Base-by-base conservation (phyloP, 2,888 invertebrate species). In the Chloroclystis v-ata region DNA sequence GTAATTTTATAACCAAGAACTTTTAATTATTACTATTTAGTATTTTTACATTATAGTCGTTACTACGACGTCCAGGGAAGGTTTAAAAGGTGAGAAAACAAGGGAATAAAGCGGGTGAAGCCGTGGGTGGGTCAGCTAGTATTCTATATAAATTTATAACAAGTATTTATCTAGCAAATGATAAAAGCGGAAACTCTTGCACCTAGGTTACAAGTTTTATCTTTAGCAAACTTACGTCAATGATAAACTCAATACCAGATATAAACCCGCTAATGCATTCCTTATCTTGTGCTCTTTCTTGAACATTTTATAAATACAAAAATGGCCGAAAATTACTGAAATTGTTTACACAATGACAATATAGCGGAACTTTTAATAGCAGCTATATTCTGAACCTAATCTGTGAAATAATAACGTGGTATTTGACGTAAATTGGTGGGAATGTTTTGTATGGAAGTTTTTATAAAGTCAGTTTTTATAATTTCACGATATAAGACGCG, bases 351-450 rank as follows among this genome's bases (percentile, higher is more conserved):
- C 40, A 49, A 49, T 29, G 39, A 43, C 5, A 55, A 43, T 11
- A 6, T 43, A 51, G 45, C 51, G 45, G 47, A 38, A 24, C 12
- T 24, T 13, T 26, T 44, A 42, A 49, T 46, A 35, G 33, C 33
- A 37, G 7, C 12, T 24, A 10, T 12, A 8, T 24, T 45, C 26
- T 25, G 48, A 49, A 32, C 42, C 30, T 40, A 1, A 24, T 25
- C 41, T 45, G 43, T 41, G 46, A 46, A 28, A 11, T 35, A 49
- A 37, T 16, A 12, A 11, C 8, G 10, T 16, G 8, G 6, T 16
- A 1, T 6, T 1, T 20, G 10, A 20, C 5, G 20, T 35, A 7
- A 6, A 33, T n/a, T 20, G 20, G n/a, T n/a, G n/a, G 33, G 16
- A 14, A 32, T 2, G 14, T 16, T 16, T n/a, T 9, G 2, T 1